Conservation (phyloP, 2,888 invertebrate genomes). For the Calameuta pallipes region DNA sequence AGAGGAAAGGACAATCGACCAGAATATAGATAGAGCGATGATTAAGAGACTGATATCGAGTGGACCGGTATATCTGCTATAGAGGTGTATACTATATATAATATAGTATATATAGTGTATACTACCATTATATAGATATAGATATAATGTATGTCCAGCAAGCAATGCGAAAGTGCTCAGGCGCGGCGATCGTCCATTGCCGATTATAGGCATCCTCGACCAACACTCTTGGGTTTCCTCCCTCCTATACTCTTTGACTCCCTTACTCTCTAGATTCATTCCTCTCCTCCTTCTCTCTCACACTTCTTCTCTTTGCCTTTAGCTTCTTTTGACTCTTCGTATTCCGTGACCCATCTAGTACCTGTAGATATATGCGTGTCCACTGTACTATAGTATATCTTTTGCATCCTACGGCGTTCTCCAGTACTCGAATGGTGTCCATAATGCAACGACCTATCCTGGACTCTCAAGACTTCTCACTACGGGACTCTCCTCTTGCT, state of each 20-base stretch:
- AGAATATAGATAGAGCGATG: background rate
- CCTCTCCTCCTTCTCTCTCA: slow-evolving; percentile 28
- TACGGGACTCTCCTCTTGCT: background rate
- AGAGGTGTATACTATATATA: background rate
- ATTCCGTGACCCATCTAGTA: background rate
- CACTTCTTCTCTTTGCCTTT: slow-evolving; percentile 30
- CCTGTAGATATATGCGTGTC: background rate
- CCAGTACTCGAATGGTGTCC: background rate
- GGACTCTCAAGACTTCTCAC: background rate
- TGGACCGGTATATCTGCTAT: background rate
- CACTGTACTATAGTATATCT: background rate
- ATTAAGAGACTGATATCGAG: background rate
- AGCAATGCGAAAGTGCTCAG: slow-evolving; percentile 42
- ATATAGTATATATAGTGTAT: background rate
- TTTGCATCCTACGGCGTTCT: background rate
- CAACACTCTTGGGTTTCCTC: slow-evolving; percentile 29
- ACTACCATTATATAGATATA: background rate
- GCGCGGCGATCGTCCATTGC: slow-evolving; percentile 57
- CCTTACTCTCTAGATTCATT: slow-evolving; percentile 21
- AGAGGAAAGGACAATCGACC: background rate
- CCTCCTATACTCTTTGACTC: slow-evolving; percentile 31
- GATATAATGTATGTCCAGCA: background rate
- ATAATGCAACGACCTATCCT: background rate
- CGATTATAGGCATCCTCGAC: slow-evolving; percentile 60
- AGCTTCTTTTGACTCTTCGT: slow-evolving; percentile 9